Evolutionary conservation across 2,888 invertebrate species (phyloP).

Genomic region (Scotopteryx bipunctaria): DNA sequence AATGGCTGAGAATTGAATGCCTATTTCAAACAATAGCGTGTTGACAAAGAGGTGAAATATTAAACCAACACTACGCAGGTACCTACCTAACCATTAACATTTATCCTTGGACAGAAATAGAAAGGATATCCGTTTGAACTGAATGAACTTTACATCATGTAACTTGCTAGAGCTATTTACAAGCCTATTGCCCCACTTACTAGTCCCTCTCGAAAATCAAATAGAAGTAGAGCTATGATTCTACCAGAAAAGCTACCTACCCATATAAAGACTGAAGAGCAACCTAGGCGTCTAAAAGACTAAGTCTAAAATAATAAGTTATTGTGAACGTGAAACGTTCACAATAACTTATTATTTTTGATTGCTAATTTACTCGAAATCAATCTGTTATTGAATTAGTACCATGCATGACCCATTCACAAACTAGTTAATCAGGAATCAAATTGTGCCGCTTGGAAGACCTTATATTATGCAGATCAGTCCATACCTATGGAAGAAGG

Average conservation of each 20-base stretch:
- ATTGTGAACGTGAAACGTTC: no score
- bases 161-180: slow-evolving; percentile 1
- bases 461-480: no score
- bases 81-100: slow-evolving; percentile 53
- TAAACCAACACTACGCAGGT: slow-evolving; percentile 56
- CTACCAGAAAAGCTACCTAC: not conserved
- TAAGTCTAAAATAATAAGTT: no score
- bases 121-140: slow-evolving; percentile 79
- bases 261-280: not conserved
- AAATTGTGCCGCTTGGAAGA: no score
- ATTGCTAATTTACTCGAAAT: no score
- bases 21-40: slow-evolving; percentile 37
- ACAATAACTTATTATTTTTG: no score
- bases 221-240: not conserved
- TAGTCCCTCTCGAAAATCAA: slow-evolving; percentile 1
- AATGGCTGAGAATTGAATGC: slow-evolving; percentile 20
- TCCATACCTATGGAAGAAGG: not conserved
- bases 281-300: no score
- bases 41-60: slow-evolving; percentile 65
- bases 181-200: slow-evolving; percentile 11
- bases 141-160: slow-evolving; percentile 48
- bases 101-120: slow-evolving; percentile 76
- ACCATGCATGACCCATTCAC: no score
- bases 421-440: no score
- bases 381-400: no score